Evolutionary conservation across 2,113 vertebrate species (phyloP).

Genomic region (Pseudopodoces humilis): DNA sequence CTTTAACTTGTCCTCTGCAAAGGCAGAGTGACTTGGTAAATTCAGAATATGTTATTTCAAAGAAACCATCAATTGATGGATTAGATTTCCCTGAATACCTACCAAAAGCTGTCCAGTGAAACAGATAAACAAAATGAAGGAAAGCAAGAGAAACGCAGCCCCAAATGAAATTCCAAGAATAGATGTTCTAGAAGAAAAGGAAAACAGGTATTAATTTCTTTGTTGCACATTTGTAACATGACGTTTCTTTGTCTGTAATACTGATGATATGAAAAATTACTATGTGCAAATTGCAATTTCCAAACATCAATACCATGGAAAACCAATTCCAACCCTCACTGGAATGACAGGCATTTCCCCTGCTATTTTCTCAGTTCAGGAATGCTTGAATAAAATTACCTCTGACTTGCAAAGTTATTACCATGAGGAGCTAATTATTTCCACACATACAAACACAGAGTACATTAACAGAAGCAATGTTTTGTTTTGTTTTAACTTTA

Average conservation of each 20-base stretch:
- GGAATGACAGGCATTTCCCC: not conserved
- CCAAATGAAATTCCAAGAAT: constrained; percentile 92
- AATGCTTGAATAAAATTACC: not conserved
- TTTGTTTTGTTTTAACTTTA: not conserved
- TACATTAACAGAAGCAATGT: not conserved
- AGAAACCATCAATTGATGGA: not conserved
- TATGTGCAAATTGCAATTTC: not conserved
- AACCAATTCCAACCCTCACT: not conserved
- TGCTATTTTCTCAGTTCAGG: not conserved
- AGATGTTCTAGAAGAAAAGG: constrained; percentile 80
- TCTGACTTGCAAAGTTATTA: not conserved
- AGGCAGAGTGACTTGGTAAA: not conserved
- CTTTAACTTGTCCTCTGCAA: not conserved
- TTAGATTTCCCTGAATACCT: constrained; percentile 68
- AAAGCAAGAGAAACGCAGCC: constrained; percentile 87
- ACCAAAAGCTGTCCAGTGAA: constrained; percentile 94
- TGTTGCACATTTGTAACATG: not conserved
- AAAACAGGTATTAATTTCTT: not conserved
- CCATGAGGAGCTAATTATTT: not conserved
- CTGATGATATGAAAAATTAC: not conserved
- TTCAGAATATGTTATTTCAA: not conserved
- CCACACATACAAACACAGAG: not conserved
- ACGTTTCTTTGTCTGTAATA: not conserved
- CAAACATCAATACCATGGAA: not conserved
- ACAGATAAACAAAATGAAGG: constrained; percentile 91